phyloP scores from a whole-genome alignment of 2,113 vertebrate genomes.

The Pollimyrus isidori region DNA sequence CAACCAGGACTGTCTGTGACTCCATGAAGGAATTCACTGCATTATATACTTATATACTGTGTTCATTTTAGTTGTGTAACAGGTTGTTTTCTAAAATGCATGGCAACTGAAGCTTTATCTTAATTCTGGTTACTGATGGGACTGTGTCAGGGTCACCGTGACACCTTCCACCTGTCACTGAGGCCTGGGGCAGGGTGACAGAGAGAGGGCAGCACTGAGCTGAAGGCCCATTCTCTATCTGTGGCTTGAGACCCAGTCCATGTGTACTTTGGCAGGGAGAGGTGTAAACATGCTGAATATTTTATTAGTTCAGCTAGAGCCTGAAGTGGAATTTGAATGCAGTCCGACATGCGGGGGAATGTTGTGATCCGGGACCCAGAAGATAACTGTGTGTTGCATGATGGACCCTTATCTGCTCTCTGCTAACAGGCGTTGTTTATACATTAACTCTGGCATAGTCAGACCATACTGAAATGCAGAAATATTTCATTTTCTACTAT shows the following conservation, averaged over 20 bases:
- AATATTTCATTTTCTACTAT: neutral
- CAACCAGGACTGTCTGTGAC: neutral
- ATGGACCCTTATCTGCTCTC: neutral
- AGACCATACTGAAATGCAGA: neutral
- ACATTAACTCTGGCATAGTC: neutral
- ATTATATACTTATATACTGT: neutral
- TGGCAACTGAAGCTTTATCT: neutral
- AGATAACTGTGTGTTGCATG: neutral
- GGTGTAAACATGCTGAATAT: slow-evolving; percentile 20
- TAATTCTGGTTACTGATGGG: neutral
- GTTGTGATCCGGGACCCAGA: slow-evolving; percentile 8
- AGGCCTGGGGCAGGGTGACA: neutral
- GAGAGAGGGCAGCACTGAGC: neutral
- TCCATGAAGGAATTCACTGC: neutral
- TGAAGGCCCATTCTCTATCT: neutral
- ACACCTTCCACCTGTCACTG: neutral
- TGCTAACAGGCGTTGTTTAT: neutral
- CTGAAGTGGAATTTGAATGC: neutral
- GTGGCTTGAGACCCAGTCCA: neutral
- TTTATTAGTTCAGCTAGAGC: neutral
- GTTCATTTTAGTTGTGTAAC: neutral
- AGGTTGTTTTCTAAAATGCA: neutral
- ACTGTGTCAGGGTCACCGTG: neutral
- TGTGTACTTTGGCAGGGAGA: slow-evolving; percentile 14
- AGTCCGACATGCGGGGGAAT: slow-evolving; percentile 5